Conservation (phyloP, 37 sponge, comb jelly and placozoan species). For the Theonella swinhoei region DNA sequence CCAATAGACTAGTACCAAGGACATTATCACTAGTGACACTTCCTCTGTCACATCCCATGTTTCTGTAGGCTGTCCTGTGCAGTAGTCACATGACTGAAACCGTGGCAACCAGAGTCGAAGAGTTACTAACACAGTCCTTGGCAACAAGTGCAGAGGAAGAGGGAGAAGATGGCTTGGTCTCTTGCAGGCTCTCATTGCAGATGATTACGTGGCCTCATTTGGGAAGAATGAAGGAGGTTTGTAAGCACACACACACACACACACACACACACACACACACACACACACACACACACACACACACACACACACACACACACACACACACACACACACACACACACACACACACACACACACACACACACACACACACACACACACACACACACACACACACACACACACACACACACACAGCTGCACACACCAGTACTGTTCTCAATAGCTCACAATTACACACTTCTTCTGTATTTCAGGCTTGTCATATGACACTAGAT, state of each 20-base stretch:
- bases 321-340: not conserved
- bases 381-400: too few species aligned
- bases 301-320: slow-evolving; percentile 11
- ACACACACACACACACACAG: too few species aligned
- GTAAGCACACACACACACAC: not conserved
- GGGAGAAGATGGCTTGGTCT: not conserved
- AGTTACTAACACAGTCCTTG: not conserved
- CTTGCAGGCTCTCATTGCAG: slow-evolving; percentile 19
- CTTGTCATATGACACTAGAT: not conserved
- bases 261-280: slow-evolving; percentile 19
- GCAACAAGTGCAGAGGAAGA: not conserved
- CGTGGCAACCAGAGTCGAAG: not conserved
- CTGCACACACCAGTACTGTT: too few species aligned
- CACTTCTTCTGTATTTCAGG: too few species aligned
- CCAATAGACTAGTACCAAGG: too few species aligned
- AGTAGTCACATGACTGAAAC: slow-evolving; percentile 27
- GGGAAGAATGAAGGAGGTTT: slow-evolving; percentile 45
- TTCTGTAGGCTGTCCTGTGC: slow-evolving; percentile 32
- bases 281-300: slow-evolving; percentile 24
- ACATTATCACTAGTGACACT: too few species aligned
- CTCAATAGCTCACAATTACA: too few species aligned
- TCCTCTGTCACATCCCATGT: too few species aligned
- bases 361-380: too few species aligned
- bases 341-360: slow-evolving; percentile 10
- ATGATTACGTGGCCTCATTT: slow-evolving; percentile 37